Evolutionary conservation across 2,888 invertebrate genomes (phyloP), one percentile per base, ranked within the genome.

Genomic region (Sesia bembeciformis): DNA sequence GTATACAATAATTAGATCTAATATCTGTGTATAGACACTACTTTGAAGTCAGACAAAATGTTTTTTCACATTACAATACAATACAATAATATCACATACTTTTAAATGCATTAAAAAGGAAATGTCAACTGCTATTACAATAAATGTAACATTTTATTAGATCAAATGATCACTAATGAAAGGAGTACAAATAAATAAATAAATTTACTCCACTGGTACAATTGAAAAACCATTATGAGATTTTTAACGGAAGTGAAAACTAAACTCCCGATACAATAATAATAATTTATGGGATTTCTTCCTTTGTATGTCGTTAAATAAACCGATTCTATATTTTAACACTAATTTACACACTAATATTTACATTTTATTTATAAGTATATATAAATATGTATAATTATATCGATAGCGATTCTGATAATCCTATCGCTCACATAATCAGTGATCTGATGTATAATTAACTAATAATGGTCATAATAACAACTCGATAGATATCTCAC

Each of bases 351-450:
- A 81, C 63, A 63, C 88, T 90, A 90, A 75, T 90, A 90, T 89
- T 86, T 89, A 88, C 88, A 88, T 70, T 86, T 84, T 88, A 87
- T 88, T 88, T 87, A 87, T 87, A 87, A 79, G 81, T 89, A 85
- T 88, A 84, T 88, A 88, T 89, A 89, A 88, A 89, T 89, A 89
- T 88, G 86, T 87, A 89, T 89, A 87, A 83, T 85, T 82, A 86
- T 86, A 81, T 82, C 74, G 83, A 87, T 84, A 87, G 84, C 76
- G 84, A 84, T 82, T 83, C 73, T 72, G 74, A 79, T 77, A 82
- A 86, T 76, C 85, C 81, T 84, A 85, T 87, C 85, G 68, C 78
- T 80, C 83, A 84, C 81, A 75, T 80, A 77, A 76, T 83, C 82
- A 79, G 83, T 80, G 71, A 80, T 84, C 79, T 81, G 76, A 84